These are phyloP conservation scores for Teleopsis dalmanni DNA, from an alignment of 1,140 invertebrate genomes.

Conservation along the genomic window DNA sequence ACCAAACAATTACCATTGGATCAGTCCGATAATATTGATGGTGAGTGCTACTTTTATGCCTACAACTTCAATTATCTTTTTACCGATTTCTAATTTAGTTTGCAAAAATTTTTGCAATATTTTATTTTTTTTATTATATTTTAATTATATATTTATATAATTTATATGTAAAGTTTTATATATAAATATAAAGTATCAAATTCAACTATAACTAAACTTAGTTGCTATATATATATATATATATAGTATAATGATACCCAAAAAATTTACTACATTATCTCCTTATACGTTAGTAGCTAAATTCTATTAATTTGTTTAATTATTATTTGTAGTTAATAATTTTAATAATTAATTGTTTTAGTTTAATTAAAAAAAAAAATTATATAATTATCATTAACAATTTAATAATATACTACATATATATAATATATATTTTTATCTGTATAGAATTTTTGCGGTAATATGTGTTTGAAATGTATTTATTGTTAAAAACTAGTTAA, in stretches of 20 bases:
- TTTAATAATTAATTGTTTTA: neutral
- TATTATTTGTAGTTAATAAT: neutral
- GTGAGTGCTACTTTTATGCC: slow-evolving; percentile 32
- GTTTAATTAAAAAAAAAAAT: neutral
- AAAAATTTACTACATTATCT: too few relatives aligned
- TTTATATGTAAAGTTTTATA: neutral
- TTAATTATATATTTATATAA: neutral
- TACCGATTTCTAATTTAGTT: neutral
- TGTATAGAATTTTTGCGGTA: slow-evolving; percentile 8
- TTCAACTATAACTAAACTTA: neutral
- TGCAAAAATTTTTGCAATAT: neutral
- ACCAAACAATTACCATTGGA: slow-evolving; percentile 38
- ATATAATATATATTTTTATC: slow-evolving; percentile 13
- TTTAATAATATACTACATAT: slow-evolving; percentile 11
- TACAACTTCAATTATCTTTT: neutral
- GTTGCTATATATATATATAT: too few relatives aligned
- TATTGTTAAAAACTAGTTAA: neutral
- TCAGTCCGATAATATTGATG: slow-evolving; percentile 44
- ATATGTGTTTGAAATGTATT: too few relatives aligned
- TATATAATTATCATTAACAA: slow-evolving; percentile 1
- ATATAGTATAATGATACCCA: too few relatives aligned
- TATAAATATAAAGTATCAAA: neutral
- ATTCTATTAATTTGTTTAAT: neutral
- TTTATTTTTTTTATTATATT: slow-evolving; percentile 1
- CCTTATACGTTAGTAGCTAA: too few relatives aligned